Conservation (phyloP, 2,888 invertebrate species). For the Lamellibrachia satsuma region DNA sequence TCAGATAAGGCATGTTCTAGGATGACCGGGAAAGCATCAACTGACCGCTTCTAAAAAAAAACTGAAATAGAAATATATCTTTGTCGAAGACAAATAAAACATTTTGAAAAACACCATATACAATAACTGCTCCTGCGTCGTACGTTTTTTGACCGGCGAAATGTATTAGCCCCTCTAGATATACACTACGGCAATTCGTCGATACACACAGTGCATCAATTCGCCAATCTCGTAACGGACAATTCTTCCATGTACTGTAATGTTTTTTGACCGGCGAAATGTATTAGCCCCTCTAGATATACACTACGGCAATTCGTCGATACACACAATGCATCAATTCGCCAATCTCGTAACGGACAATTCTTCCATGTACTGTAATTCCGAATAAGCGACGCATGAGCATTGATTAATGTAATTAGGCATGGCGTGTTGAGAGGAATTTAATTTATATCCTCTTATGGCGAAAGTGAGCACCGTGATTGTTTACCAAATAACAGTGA, state of each 20-base stretch:
- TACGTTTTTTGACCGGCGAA: not conserved
- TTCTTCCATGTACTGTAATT: not conserved
- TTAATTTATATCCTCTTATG: not conserved
- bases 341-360: not conserved
- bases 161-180: not conserved
- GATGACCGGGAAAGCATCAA: not conserved
- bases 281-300: not conserved
- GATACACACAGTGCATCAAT: no score
- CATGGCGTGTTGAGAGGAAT: not conserved
- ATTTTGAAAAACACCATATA: not conserved
- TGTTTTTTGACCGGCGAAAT: not conserved
- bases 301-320: no score
- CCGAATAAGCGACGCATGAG: not conserved
- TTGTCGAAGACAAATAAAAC: not conserved
- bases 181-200: no score
- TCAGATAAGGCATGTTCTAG: not conserved
- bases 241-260: not conserved
- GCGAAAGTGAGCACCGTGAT: not conserved
- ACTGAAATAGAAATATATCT: not conserved
- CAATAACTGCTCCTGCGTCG: not conserved
- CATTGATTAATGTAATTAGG: not conserved
- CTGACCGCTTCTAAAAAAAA: not conserved
- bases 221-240: not conserved
- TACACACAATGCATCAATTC: no score
- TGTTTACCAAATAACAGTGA: not conserved